Evolutionary conservation across 2,888 invertebrate genomes (phyloP).

Genomic region (Drosophila lutescens): DNA sequence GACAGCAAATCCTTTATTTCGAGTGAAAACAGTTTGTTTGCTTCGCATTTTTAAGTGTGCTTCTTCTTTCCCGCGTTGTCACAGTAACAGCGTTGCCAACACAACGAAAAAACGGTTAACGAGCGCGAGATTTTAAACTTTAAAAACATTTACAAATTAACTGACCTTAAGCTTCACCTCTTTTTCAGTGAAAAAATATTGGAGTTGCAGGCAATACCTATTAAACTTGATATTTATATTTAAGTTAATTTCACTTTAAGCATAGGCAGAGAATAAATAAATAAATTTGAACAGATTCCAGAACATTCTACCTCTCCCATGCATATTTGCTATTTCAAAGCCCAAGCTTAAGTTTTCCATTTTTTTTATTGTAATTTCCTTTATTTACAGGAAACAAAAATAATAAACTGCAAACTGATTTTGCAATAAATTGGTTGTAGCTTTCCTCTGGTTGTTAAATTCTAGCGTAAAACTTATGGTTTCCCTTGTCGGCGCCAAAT

Average conservation of each 20-base stretch:
- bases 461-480: slow-evolving; percentile 57
- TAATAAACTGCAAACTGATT: slow-evolving; percentile 66
- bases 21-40: slow-evolving; percentile 29
- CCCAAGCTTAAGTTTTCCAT: slow-evolving; percentile 15
- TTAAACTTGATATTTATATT: no score
- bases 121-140: slow-evolving; percentile 5
- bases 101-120: neutral
- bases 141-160: neutral
- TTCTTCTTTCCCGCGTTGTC: slow-evolving; percentile 64
- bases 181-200: no score
- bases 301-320: no score
- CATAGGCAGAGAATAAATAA: no score
- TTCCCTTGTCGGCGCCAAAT: slow-evolving; percentile 49
- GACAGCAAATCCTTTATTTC: slow-evolving; percentile 15
- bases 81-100: slow-evolving; percentile 45
- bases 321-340: neutral
- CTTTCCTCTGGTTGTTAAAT: slow-evolving; percentile 63
- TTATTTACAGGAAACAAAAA: slow-evolving; percentile 79
- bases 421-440: slow-evolving; percentile 76
- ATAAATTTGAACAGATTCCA: neutral
- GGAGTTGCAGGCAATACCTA: neutral
- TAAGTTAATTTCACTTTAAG: no score
- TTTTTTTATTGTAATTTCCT: slow-evolving; percentile 76
- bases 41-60: slow-evolving; percentile 49
- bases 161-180: neutral